Conservation (phyloP, 1,140 invertebrate species). For the Oryctes rhinoceros region DNA sequence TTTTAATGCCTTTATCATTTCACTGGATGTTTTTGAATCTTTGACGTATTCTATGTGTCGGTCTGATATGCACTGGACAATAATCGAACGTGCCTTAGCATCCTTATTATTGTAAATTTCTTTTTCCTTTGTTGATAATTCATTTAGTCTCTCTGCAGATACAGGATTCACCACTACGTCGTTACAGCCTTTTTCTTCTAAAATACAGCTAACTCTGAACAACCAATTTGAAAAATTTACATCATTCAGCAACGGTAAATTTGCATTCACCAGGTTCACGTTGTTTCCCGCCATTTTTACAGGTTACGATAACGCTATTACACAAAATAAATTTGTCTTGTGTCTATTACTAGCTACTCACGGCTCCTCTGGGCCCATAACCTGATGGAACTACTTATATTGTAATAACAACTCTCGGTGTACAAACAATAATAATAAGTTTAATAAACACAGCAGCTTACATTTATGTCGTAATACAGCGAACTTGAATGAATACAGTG, state of each 20-base stretch:
- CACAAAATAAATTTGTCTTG: too few relatives aligned
- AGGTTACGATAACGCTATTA: background rate
- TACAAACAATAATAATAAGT: too few relatives aligned
- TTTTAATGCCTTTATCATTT: constrained; percentile 36
- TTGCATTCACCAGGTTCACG: background rate
- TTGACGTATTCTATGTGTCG: constrained; percentile 35
- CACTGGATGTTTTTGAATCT: too few relatives aligned
- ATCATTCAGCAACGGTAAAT: constrained; percentile 20
- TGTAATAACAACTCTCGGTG: too few relatives aligned
- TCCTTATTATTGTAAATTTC: background rate
- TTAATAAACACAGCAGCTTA: too few relatives aligned
- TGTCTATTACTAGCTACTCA: too few relatives aligned
- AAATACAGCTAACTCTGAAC: constrained; percentile 29
- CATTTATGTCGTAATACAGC: too few relatives aligned
- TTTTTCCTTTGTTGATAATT: too few relatives aligned
- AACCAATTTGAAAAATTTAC: constrained; percentile 35
- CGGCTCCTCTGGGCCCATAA: too few relatives aligned
- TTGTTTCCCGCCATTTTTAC: background rate
- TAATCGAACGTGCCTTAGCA: constrained; percentile 34
- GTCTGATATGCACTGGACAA: constrained; percentile 22
- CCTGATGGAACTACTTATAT: too few relatives aligned
- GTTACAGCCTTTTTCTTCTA: constrained; percentile 27
- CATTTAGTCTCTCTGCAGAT: background rate
- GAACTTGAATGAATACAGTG: too few relatives aligned
- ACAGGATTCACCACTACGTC: constrained; percentile 22